Evolutionary conservation across 2,113 vertebrate species (phyloP).

Genomic region (Cheirogaleus medius): DNA sequence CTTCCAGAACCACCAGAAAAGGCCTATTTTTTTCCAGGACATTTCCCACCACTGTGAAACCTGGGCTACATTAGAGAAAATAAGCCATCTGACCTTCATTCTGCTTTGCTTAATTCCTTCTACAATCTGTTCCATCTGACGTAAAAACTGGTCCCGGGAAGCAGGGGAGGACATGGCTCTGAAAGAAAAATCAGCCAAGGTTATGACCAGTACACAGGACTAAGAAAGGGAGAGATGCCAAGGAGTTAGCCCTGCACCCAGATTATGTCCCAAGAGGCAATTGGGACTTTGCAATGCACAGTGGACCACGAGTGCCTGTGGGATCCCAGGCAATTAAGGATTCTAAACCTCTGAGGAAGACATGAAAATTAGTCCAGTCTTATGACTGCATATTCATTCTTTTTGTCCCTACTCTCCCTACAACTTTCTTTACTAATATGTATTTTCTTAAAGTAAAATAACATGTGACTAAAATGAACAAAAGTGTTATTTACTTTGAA

Average conservation of each 20-base stretch:
- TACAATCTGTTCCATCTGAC: constrained; percentile 99
- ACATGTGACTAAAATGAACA: constrained; percentile 20
- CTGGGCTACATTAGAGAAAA: not conserved
- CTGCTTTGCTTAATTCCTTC: constrained; percentile 98
- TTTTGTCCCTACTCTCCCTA: not conserved
- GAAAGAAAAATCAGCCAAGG: constrained; percentile 59
- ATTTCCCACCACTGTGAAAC: not conserved
- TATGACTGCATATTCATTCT: not conserved
- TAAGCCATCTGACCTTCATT: constrained; percentile 90
- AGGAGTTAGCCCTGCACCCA: not conserved
- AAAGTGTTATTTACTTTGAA: not conserved
- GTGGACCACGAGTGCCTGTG: not conserved
- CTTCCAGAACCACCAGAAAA: not conserved
- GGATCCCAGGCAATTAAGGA: not conserved
- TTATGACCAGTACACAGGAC: rapidly evolving
- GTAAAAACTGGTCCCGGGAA: constrained; percentile 95
- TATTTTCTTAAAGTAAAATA: constrained; percentile 32
- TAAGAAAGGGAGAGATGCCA: rapidly evolving
- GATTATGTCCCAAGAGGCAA: not conserved
- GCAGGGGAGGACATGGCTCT: constrained; percentile 97
- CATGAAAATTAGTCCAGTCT: not conserved
- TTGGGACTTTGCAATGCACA: not conserved
- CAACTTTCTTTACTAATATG: not conserved
- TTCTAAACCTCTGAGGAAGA: not conserved
- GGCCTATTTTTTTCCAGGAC: not conserved